Conservation (phyloP, 2,888 invertebrate genomes). For the Lacanobia wlatinum region DNA sequence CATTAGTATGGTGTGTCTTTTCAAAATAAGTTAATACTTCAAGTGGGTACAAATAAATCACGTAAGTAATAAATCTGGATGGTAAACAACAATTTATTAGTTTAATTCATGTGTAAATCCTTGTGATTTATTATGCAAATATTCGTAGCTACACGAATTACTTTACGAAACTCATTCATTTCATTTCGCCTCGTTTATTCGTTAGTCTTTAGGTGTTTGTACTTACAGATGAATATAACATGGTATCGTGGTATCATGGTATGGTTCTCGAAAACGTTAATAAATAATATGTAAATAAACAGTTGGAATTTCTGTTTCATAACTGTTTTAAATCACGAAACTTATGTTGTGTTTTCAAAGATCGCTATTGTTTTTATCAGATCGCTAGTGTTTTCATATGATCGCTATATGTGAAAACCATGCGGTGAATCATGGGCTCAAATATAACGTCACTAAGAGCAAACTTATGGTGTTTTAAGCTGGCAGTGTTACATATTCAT, state of each 20-base stretch:
- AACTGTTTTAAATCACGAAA: no score
- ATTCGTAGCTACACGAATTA: conserved; percentile 5
- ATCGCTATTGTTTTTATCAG: no score
- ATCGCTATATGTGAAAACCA: no score
- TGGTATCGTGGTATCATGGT: no score
- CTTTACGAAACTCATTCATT: conserved; percentile 28
- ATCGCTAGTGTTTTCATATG: no score
- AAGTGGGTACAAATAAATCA: conserved; percentile 16
- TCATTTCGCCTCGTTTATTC: conserved; percentile 3
- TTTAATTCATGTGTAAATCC: conserved; percentile 9
- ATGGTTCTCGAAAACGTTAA: not conserved
- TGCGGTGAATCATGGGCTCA: no score
- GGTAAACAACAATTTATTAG: conserved; percentile 9
- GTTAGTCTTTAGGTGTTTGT: not conserved
- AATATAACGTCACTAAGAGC: no score
- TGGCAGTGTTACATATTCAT: no score
- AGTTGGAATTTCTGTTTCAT: no score
- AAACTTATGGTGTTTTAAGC: no score
- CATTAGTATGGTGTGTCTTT: not conserved
- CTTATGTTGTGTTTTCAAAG: no score
- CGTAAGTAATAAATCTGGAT: not conserved
- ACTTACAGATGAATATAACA: not conserved
- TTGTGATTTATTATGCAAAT: conserved; percentile 40
- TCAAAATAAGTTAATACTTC: not conserved
- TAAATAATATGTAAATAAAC: no score